These are phyloP conservation scores for Brachionus rubens DNA, from an alignment of 1,140 invertebrate species.

Conservation along the genomic window DNA sequence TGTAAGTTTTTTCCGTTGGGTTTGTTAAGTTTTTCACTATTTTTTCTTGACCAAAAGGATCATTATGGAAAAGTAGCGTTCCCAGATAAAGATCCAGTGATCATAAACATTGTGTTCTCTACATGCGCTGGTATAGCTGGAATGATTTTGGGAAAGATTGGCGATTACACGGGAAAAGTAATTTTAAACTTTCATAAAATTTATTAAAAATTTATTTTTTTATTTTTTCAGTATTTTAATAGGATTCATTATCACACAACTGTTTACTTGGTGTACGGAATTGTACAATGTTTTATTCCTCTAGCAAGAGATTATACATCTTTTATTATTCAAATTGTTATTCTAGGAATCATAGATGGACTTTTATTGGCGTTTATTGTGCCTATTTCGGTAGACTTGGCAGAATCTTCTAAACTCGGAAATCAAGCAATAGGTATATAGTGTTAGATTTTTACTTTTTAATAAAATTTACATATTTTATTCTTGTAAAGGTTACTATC, in stretches of 20 bases:
- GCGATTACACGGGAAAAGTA: conserved; percentile 16
- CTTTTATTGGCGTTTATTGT: conserved; percentile 28
- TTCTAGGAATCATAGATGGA: conserved; percentile 26
- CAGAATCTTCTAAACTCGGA: not conserved
- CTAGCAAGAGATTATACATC: not conserved
- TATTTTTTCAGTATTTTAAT: conserved; percentile 8
- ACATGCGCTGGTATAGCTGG: not conserved
- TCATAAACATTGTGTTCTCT: conserved; percentile 12
- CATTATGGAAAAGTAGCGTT: conserved; percentile 19
- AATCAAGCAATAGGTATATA: conserved; percentile 14
- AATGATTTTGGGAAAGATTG: conserved; percentile 1
- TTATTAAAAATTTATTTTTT: not conserved
- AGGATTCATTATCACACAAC: conserved; percentile 33
- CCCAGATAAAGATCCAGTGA: not conserved
- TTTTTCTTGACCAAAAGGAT: not conserved
- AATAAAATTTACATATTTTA: not conserved
- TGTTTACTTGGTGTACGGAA: conserved; percentile 22
- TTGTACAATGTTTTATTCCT: conserved; percentile 22
- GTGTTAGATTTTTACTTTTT: not conserved
- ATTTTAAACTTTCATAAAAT: not conserved
- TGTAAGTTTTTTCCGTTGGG: not conserved
- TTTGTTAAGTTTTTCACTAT: not conserved
- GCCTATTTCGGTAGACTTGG: conserved; percentile 11
- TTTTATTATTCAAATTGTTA: not conserved
- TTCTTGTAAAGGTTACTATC: conserved; percentile 33